Conservation (phyloP, 2,888 invertebrate species). For the Calameuta idolon region DNA sequence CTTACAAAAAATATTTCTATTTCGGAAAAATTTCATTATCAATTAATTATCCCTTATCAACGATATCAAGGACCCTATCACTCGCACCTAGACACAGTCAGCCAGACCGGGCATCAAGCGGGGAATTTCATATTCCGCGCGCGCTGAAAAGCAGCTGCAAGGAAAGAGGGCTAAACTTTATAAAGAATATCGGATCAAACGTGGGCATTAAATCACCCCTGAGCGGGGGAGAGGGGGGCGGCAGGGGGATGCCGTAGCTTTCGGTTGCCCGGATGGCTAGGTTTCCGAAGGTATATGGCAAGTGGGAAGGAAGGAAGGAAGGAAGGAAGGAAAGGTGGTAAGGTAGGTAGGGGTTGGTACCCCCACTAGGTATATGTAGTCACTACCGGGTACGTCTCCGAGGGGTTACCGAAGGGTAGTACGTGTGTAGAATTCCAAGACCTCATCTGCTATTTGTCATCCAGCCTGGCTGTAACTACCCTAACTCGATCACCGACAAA, state of each 20-base stretch:
- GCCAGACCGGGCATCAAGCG: not conserved
- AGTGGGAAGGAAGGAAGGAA: slow-evolving; percentile 11
- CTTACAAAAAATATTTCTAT: too few relatives aligned
- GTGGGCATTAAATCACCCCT: slow-evolving; percentile 56
- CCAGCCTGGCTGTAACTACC: slow-evolving; percentile 50
- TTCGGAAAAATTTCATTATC: too few relatives aligned
- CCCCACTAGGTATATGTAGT: slow-evolving; percentile 2
- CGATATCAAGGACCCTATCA: too few relatives aligned
- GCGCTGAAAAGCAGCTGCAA: slow-evolving; percentile 34
- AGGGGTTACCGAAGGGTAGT: slow-evolving; percentile 21
- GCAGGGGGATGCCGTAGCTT: slow-evolving; percentile 14
- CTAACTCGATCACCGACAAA: slow-evolving; percentile 57
- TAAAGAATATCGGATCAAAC: slow-evolving; percentile 59
- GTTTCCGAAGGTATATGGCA: not conserved
- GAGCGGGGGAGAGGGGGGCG: slow-evolving; percentile 34
- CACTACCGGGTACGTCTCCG: not conserved
- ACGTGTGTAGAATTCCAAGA: slow-evolving; percentile 56
- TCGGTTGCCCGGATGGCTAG: slow-evolving; percentile 12
- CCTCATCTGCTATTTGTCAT: slow-evolving; percentile 59
- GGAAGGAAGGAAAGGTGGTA: slow-evolving; percentile 14
- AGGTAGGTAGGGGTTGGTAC: slow-evolving; percentile 14
- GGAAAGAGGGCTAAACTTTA: slow-evolving; percentile 47
- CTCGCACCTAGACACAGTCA: too few relatives aligned
- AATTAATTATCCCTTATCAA: too few relatives aligned
- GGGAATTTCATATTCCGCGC: slow-evolving; percentile 20